phyloP scores from a whole-genome alignment of 2,113 vertebrate species.

The Erinaceus europaeus region DNA sequence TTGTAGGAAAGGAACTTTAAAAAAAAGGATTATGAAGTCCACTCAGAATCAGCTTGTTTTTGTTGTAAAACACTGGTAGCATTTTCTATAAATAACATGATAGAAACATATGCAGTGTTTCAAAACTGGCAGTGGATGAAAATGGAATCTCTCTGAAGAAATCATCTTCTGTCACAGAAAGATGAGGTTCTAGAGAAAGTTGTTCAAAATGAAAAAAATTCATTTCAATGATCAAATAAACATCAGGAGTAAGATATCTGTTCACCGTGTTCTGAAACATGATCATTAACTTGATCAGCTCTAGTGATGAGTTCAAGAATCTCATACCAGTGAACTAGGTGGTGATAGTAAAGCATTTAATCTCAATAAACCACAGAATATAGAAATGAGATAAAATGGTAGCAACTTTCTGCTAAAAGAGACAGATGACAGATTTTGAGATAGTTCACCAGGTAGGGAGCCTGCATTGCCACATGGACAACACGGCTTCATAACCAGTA shows the following conservation, averaged over 20 bases:
- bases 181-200: background rate
- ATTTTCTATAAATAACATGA: background rate
- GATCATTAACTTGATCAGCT: background rate
- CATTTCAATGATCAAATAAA: background rate
- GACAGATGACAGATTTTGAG: too few species aligned
- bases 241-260: background rate
- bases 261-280: background rate
- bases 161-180: slow-evolving; percentile 33
- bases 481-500: too few species aligned
- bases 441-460: too few species aligned
- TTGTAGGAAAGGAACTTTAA: background rate
- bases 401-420: background rate
- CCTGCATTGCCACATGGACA: too few species aligned
- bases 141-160: slow-evolving; percentile 14
- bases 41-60: background rate
- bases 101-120: background rate
- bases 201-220: background rate
- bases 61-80: background rate
- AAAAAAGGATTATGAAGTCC: background rate
- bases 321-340: background rate
- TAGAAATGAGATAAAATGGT: background rate
- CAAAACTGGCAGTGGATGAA: background rate
- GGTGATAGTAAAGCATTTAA: background rate
- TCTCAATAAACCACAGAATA: background rate
- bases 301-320: background rate